Conservation (phyloP, 2,797 vertebrate genomes). For the Serranus cabrilla region DNA sequence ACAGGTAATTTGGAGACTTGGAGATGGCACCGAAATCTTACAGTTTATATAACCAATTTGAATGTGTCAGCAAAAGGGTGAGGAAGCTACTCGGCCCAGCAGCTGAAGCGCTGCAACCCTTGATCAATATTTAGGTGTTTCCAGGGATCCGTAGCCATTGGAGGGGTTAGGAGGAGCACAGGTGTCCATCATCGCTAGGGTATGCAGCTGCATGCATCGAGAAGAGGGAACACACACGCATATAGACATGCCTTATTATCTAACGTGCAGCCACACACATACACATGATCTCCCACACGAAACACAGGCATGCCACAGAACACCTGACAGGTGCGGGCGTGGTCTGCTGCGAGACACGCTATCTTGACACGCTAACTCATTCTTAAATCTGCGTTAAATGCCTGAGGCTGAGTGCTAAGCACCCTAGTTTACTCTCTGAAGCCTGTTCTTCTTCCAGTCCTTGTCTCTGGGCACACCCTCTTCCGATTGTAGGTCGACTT, state of each 20-base stretch:
- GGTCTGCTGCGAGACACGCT: conserved; percentile 84
- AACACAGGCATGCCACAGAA: conserved; percentile 82
- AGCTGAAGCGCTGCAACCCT: conserved; percentile 27
- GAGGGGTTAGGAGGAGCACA: conserved; percentile 65
- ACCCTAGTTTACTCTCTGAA: conserved; percentile 76
- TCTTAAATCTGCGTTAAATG: conserved; percentile 86
- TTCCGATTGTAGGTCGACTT: conserved; percentile 72
- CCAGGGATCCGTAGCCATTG: conserved; percentile 54
- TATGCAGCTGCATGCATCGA: conserved; percentile 78
- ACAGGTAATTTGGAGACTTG: conserved; percentile 7
- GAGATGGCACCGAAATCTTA: conserved; percentile 27
- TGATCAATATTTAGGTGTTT: conserved; percentile 77
- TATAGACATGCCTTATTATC: conserved; percentile 37
- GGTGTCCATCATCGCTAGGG: conserved; percentile 71
- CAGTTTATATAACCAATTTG: conserved; percentile 59
- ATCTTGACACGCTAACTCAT: conserved; percentile 91
- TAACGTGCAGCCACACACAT: conserved; percentile 55
- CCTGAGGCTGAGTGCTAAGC: conserved; percentile 77
- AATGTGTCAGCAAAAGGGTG: conserved; percentile 40
- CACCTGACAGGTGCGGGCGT: conserved; percentile 90
- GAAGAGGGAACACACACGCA: conserved; percentile 51
- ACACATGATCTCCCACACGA: conserved; percentile 74
- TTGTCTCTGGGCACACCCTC: conserved; percentile 77
- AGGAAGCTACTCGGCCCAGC: conserved; percentile 19
- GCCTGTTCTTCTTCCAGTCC: conserved; percentile 75